phyloP scores from a whole-genome alignment of 2,113 vertebrate species.

The Hystrix brachyura region DNA sequence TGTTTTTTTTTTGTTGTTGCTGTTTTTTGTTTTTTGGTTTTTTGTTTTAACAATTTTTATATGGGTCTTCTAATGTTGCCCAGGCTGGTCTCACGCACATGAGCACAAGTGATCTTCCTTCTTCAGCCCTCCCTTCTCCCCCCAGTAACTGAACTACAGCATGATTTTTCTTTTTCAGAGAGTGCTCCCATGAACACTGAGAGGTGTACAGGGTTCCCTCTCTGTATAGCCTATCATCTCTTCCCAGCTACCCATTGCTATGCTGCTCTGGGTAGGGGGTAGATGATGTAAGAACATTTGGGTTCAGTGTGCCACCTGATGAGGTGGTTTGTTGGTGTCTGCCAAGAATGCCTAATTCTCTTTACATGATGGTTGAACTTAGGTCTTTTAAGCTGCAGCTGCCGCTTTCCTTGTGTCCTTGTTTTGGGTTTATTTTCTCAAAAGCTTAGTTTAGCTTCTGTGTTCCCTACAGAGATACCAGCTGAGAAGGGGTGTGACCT shows the following conservation, averaged over 20 bases:
- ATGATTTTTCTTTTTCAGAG: neutral
- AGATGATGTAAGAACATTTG: neutral
- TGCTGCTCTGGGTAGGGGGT: neutral
- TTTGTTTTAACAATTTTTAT: neutral
- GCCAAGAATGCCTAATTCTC: neutral
- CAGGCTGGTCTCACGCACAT: neutral
- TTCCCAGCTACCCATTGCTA: neutral
- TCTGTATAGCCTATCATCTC: neutral
- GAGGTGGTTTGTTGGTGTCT: neutral
- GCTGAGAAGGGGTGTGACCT: neutral
- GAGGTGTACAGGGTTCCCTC: neutral
- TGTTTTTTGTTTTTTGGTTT: too few relatives aligned
- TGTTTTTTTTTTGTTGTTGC: too few relatives aligned
- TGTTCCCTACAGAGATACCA: neutral
- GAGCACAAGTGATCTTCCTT: neutral
- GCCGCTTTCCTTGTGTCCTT: fast-evolving
- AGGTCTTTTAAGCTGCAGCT: neutral
- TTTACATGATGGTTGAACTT: neutral
- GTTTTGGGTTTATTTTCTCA: fast-evolving
- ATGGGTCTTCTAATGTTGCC: neutral
- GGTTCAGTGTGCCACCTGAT: neutral
- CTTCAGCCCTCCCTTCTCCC: neutral
- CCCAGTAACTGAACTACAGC: neutral
- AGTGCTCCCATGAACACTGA: neutral
- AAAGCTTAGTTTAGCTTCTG: neutral